Percentiles rank a stretch among this genome's conserved stretches.
phyloP scores from a whole-genome alignment of 2,113 vertebrate species.

The Poicephalus meyeri region DNA sequence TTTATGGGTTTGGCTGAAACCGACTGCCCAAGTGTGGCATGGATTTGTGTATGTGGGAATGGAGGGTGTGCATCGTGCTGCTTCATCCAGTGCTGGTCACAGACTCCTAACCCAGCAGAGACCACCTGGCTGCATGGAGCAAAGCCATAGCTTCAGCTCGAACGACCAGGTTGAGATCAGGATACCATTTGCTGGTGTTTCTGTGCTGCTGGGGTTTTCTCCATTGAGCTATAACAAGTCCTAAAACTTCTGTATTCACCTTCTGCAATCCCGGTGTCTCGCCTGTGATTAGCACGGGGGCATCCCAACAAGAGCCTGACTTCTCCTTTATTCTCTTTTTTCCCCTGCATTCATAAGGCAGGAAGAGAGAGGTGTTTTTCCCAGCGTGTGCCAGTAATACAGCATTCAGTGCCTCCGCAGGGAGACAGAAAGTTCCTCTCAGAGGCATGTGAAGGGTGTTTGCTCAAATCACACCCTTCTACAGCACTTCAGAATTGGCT shows the following conservation, averaged over 20 bases:
- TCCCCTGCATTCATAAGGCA: not conserved
- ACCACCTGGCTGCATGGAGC: not conserved
- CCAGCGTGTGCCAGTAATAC: not conserved
- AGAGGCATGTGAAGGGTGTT: not conserved
- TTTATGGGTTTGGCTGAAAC: not conserved
- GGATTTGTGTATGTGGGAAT: not conserved
- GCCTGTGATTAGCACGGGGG: not conserved
- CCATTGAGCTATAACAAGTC: not conserved
- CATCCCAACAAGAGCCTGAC: not conserved
- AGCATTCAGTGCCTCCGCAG: not conserved
- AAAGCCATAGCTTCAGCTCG: not conserved
- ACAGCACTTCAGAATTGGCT: not conserved
- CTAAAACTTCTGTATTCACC: not conserved
- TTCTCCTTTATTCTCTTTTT: not conserved
- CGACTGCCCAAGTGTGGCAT: not conserved
- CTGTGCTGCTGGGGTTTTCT: not conserved
- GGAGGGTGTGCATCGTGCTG: not conserved
- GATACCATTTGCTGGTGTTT: not conserved
- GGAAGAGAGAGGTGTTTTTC: not conserved
- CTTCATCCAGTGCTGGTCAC: not conserved
- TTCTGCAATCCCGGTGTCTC: not conserved
- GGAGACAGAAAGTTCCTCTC: not conserved
- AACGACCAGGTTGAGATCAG: not conserved
- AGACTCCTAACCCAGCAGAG: not conserved
- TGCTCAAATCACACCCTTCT: slow-evolving; percentile 10